Conservation (phyloP, 2,888 invertebrate genomes). For the Autographa pulchrina region DNA sequence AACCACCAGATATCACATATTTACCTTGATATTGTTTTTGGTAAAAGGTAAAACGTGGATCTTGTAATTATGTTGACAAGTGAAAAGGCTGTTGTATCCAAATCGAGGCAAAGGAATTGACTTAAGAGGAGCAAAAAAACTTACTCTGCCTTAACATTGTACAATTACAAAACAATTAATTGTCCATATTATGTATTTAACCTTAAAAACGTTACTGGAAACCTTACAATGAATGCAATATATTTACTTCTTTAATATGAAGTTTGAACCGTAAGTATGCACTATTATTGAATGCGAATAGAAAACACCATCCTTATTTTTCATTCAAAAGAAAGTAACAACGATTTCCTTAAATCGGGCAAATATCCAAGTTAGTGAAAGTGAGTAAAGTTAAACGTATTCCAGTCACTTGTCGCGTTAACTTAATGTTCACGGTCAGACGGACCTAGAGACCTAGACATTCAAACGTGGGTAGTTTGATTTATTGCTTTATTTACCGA, state of each 20-base stretch:
- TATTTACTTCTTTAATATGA: too few species aligned
- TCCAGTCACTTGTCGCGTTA: constrained; percentile 11
- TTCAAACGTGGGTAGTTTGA: constrained; percentile 12
- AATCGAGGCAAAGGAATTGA: not conserved
- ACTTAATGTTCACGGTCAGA: constrained; percentile 40
- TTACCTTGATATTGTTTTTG: not conserved
- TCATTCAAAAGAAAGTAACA: constrained; percentile 30
- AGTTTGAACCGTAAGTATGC: too few species aligned
- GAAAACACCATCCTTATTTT: not conserved
- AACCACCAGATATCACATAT: not conserved
- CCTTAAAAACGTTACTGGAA: too few species aligned
- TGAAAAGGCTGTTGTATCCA: not conserved
- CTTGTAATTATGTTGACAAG: not conserved
- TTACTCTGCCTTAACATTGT: too few species aligned
- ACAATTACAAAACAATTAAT: too few species aligned
- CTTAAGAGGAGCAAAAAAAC: too few species aligned
- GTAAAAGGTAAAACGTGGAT: not conserved
- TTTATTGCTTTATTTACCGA: not conserved
- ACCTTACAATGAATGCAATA: too few species aligned
- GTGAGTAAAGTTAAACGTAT: constrained; percentile 22
- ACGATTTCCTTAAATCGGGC: constrained; percentile 17
- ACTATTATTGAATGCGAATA: not conserved
- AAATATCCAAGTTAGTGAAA: constrained; percentile 29
- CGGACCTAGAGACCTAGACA: constrained; percentile 24
- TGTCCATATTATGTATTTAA: too few species aligned